phyloP scores from a whole-genome alignment of 2,888 invertebrate genomes.

The Perithous albicinctus region DNA sequence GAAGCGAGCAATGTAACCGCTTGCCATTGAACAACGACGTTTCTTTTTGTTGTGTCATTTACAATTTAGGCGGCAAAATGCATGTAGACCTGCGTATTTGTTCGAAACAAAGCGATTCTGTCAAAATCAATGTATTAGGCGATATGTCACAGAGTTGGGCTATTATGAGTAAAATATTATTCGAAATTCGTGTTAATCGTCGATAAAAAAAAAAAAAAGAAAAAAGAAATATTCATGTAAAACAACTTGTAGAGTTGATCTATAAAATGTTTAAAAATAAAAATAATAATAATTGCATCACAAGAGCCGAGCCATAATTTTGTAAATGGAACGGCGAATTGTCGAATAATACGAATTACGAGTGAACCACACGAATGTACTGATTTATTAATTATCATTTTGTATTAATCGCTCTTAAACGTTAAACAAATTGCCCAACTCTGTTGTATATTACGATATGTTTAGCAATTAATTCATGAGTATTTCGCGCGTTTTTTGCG shows the following conservation, averaged over 20 bases:
- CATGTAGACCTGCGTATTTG: slow-evolving; percentile 30
- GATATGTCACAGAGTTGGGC: slow-evolving; percentile 46
- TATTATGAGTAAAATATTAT: background rate
- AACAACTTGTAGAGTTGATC: background rate
- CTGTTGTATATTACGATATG: slow-evolving; percentile 22
- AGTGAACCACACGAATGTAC: background rate
- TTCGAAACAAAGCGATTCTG: slow-evolving; percentile 16
- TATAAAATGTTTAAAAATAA: background rate
- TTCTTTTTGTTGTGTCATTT: slow-evolving; percentile 36
- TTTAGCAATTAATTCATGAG: background rate
- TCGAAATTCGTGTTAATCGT: background rate
- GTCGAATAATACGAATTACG: background rate
- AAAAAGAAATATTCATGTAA: background rate
- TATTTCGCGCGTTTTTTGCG: slow-evolving; percentile 18
- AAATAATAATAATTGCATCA: slow-evolving; percentile 7
- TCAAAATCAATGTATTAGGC: slow-evolving; percentile 49
- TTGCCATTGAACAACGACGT: slow-evolving; percentile 55
- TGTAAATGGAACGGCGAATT: background rate
- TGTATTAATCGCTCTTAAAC: background rate
- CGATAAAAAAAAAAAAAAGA: too few relatives aligned
- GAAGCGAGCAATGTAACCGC: slow-evolving; percentile 38
- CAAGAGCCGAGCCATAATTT: background rate
- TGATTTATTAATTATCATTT: background rate
- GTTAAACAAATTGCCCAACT: slow-evolving; percentile 25
- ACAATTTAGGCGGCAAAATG: slow-evolving; percentile 45